Percentiles rank a stretch among this genome's conserved stretches.
Conservation (phyloP, 1,140 invertebrate genomes). For the Drosophila murphyi region DNA sequence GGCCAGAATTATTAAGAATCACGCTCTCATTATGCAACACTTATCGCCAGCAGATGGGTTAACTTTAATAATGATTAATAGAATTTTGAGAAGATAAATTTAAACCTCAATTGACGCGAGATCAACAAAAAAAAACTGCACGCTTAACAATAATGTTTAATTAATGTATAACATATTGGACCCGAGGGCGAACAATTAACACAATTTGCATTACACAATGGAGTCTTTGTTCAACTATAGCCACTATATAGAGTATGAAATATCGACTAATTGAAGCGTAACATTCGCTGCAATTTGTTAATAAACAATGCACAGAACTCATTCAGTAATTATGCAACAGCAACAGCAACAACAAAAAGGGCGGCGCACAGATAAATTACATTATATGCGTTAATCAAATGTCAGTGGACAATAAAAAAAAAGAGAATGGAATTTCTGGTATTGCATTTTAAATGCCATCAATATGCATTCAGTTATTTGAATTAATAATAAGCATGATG, state of each 20-base stretch:
- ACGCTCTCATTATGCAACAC: conserved; percentile 3
- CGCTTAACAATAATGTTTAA: conserved; percentile 65
- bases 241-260: no score
- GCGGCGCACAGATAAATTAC: conserved; percentile 56
- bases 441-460: conserved; percentile 64
- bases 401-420: conserved; percentile 24
- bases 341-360: conserved; percentile 28
- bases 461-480: conserved; percentile 70
- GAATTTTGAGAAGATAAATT: conserved; percentile 60
- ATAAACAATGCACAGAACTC: conserved; percentile 64
- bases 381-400: conserved; percentile 76
- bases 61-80: conserved; percentile 64
- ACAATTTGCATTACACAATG: conserved; percentile 64
- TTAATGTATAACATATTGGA: conserved; percentile 76
- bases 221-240: not conserved
- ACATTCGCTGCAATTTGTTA: conserved; percentile 42
- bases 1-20: conserved; percentile 7
- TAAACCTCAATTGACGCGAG: conserved; percentile 20
- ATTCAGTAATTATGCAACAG: conserved; percentile 70
- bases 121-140: conserved; percentile 9
- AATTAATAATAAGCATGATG: conserved; percentile 68
- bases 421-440: not conserved
- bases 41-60: not conserved
- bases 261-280: conserved; percentile 68
- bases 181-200: conserved; percentile 68